Evolutionary conservation across 2,797 vertebrate species (phyloP).

Genomic region (Cryptoprocta ferox): DNA sequence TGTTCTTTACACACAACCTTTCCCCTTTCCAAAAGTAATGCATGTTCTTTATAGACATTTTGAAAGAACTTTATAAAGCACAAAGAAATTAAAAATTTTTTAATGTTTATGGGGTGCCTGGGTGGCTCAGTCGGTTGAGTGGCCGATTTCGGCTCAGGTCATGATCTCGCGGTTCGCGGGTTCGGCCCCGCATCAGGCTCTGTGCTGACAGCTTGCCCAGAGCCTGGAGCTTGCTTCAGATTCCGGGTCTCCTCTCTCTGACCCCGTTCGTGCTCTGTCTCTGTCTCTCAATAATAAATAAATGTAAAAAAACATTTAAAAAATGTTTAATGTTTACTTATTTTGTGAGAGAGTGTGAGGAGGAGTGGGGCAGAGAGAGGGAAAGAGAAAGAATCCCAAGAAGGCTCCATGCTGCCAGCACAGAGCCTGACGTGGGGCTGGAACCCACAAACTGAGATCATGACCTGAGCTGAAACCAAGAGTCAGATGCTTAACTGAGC

Average conservation of each 20-base stretch:
- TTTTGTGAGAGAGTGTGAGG: neutral
- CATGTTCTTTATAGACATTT: neutral
- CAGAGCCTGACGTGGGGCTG: neutral
- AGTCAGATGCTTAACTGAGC: neutral
- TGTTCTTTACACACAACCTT: neutral
- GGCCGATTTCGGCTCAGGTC: too few relatives aligned
- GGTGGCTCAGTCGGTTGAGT: too few relatives aligned
- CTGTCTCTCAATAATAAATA: too few relatives aligned
- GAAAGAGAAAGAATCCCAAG: neutral
- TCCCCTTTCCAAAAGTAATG: neutral
- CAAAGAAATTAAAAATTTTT: neutral
- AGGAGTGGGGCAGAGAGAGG: neutral
- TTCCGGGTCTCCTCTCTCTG: too few relatives aligned
- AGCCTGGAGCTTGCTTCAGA: too few relatives aligned
- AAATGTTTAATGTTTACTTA: neutral
- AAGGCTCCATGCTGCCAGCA: neutral
- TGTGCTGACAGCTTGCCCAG: too few relatives aligned
- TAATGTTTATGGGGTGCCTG: too few relatives aligned
- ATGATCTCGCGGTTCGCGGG: too few relatives aligned
- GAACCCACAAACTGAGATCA: neutral
- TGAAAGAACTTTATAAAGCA: neutral
- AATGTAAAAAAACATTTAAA: too few relatives aligned
- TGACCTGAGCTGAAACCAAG: neutral
- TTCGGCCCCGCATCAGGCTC: too few relatives aligned
- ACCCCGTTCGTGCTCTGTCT: too few relatives aligned